These are phyloP conservation scores for Cichladusa arquata DNA, from an alignment of 2,113 vertebrate species.

Conservation along the genomic window DNA sequence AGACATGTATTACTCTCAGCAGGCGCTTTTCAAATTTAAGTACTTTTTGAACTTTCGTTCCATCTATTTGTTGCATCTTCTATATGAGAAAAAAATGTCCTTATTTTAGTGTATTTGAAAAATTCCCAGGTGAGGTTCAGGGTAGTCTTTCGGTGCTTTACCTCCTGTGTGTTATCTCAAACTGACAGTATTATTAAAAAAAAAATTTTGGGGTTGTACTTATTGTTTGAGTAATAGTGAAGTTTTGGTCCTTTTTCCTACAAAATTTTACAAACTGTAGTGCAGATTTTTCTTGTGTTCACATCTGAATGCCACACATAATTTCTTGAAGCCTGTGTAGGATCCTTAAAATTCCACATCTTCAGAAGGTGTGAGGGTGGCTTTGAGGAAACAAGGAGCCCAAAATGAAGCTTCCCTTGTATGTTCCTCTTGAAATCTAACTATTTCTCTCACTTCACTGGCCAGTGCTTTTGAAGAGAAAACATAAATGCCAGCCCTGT, in stretches of 20 bases:
- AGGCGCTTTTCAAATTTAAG: not conserved
- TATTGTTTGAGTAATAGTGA: not conserved
- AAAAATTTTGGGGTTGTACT: not conserved
- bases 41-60: not conserved
- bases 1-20: not conserved
- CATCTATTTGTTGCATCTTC: not conserved
- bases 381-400: not conserved
- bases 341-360: not conserved
- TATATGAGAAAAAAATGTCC: not conserved
- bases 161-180: not conserved
- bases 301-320: not conserved
- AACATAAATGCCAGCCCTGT: not conserved
- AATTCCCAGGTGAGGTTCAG: not conserved
- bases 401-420: accelerated
- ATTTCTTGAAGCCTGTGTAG: not conserved
- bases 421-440: accelerated
- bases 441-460: not conserved
- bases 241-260: not conserved
- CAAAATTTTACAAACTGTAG: not conserved
- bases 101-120: not conserved
- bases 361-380: not conserved
- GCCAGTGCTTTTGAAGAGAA: not conserved
- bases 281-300: not conserved
- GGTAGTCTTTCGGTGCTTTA: not conserved
- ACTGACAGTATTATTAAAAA: not conserved